Evolutionary conservation across 2,797 vertebrate species (phyloP).

Genomic region (Stomatorhinus walkeri): DNA sequence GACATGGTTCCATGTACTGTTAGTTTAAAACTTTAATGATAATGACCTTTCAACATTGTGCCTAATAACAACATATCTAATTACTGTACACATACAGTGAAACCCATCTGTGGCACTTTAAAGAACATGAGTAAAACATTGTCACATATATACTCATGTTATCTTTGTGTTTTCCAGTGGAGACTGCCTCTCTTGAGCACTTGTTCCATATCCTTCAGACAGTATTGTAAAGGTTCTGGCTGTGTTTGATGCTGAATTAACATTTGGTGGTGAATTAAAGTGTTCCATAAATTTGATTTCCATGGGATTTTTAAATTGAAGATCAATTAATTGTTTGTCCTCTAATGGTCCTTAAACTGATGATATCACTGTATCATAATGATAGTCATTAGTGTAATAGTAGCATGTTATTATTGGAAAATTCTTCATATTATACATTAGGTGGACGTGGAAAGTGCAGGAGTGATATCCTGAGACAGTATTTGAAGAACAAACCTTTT

Average conservation of each 20-base stretch:
- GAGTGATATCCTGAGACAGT: not conserved
- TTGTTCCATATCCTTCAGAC: not conserved
- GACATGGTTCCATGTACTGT: not conserved
- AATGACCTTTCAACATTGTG: not conserved
- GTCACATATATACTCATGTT: not conserved
- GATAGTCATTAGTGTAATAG: not conserved
- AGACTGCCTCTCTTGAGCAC: not conserved
- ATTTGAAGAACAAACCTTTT: not conserved
- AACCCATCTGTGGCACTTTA: not conserved
- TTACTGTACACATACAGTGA: not conserved
- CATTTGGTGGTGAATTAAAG: not conserved
- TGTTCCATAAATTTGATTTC: not conserved
- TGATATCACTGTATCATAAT: not conserved
- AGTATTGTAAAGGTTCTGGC: not conserved
- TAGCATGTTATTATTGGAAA: not conserved
- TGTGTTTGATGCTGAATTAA: not conserved
- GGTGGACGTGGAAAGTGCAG: not conserved
- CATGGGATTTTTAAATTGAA: not conserved
- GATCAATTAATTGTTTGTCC: not conserved
- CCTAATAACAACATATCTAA: not conserved
- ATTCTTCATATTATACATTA: not conserved
- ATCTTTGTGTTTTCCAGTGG: not conserved
- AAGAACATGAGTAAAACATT: not conserved
- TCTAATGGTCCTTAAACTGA: not conserved
- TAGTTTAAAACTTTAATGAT: not conserved